A percentile compares a stretch with the other conserved stretches of the same genome.
Conservation (phyloP, 2,888 invertebrate genomes). For the Autographa pulchrina region DNA sequence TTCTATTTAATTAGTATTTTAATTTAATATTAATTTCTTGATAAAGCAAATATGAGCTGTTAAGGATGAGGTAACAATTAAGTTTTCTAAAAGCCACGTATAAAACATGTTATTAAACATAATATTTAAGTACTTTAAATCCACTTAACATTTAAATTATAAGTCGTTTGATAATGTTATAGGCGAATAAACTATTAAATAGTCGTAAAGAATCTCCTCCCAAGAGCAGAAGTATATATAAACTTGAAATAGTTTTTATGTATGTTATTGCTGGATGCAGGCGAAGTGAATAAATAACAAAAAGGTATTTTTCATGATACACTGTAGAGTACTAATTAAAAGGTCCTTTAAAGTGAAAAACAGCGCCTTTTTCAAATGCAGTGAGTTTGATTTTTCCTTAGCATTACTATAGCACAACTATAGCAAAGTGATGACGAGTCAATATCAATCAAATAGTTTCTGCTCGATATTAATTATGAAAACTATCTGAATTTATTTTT, state of each 20-base stretch:
- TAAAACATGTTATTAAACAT: background rate
- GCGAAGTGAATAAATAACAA: conserved; percentile 18
- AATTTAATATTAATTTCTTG: no score
- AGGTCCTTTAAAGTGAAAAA: no score
- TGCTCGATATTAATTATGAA: no score
- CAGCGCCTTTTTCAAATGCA: no score
- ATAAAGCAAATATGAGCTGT: background rate
- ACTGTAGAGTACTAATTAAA: background rate
- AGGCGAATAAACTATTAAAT: conserved; percentile 48
- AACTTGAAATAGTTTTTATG: conserved; percentile 46
- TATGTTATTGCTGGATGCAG: conserved; percentile 34
- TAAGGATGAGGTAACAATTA: background rate
- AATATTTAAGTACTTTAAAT: background rate
- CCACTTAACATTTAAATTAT: conserved; percentile 9
- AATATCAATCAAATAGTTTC: no score
- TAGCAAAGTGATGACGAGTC: no score
- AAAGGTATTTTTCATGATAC: conserved; percentile 14
- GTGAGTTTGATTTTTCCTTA: no score
- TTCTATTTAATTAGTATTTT: background rate
- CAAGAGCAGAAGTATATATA: conserved; percentile 36
- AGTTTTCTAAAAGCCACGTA: background rate
- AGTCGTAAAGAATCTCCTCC: conserved; percentile 38
- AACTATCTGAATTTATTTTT: background rate
- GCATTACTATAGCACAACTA: no score
- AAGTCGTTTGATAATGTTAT: conserved; percentile 42